Base-by-base conservation (phyloP, 2,888 invertebrate genomes). In the Sinohyriopsis cumingii region DNA sequence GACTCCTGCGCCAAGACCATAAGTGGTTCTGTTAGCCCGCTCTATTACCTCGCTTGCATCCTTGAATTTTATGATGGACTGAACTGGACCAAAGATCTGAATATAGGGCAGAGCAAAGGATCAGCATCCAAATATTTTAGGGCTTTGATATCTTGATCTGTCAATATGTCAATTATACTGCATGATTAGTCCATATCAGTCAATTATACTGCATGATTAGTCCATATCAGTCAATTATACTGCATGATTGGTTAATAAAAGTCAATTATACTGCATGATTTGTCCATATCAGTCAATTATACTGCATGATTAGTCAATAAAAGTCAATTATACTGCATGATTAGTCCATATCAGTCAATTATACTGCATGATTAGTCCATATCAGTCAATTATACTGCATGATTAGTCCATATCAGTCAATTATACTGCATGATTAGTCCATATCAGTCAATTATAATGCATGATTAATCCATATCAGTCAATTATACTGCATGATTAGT, bases 61-160 rank as follows among this genome's bases (percentile, higher is more conserved):
- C 55, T 93, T 93, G 84, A 96, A 96, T 89, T 95, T 95, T 55
- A 96, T 91, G 81, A 96, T 95, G 65, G 93, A 93, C 90, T 95
- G 95, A 1, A 96, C 96, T 0, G 96, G 96, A 0, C 96, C 96
- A 87, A 96, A 96, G 81, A 97, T 96, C 95, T 95, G 89, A 20
- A 74, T 68, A 22, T 64, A 12, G 45, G n/a, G 22, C 5, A 33
- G 22, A 59, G 19, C 4, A 28, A n/a, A 63, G 20, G 45, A 45
- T 45, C 0, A 45, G 45, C 45, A 28, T 62, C 19, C 19, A 54
- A 64, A 19, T 63, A 4, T 28, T 18, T 28, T 20, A 4, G 2
- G 61, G 19, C 28, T 61, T 28, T 22, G 19, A 45, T 15, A 45
- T 45, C 12, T 12, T 45, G 45, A 45, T 15, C 45, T 15, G 15